Evolutionary conservation across 2,113 vertebrate genomes (phyloP), one percentile per base, ranked within the genome.

Genomic region (Bombycilla garrulus): DNA sequence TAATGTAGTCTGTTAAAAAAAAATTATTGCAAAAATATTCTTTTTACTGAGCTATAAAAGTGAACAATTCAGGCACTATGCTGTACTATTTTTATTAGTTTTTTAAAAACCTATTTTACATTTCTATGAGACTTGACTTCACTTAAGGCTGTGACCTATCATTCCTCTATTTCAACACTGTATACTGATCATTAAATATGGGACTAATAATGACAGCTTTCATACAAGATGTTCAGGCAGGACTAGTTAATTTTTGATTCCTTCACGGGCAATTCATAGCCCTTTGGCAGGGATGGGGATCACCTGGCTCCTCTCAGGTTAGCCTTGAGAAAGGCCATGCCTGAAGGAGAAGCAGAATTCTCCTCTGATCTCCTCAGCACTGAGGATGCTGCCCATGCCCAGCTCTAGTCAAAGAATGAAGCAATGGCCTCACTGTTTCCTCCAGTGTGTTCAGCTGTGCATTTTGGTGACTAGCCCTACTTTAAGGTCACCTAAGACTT

Each of bases 11-110:
- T 92, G 56, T 80, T 93, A 28, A 44, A 74, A 80, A 56, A 38
- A 66, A 25, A 28, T 12, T 25, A 73, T 72, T 42, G 48, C 31
- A 95, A 93, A 96, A 92, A 83, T 66, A 93, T 33, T 86, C 53
- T 71, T 84, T 16, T 42, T 92, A 77, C 47, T 53, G 44, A 69
- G 24, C 21, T 71, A 40, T 15, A 48, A 70, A 92, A 95, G 5
- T 35, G 25, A 81, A 60, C n/a, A 44, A 64, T 21, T 12, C 31
- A 22, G 17, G 23, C 57, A 16, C 3, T 45, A 12, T n/a, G 23
- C 9, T 56, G 15, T 10, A 36, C 71, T 7, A 44, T 12, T 71
- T 91, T 42, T 76, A 56, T 54, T 72, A 18, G 3, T 62, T 88
- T 85, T 81, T 36, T 0, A 1, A 35, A 77, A 86, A 36, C 2